Base-by-base conservation (phyloP, 2,797 vertebrate genomes). In the Poeciliopsis gracilis region DNA sequence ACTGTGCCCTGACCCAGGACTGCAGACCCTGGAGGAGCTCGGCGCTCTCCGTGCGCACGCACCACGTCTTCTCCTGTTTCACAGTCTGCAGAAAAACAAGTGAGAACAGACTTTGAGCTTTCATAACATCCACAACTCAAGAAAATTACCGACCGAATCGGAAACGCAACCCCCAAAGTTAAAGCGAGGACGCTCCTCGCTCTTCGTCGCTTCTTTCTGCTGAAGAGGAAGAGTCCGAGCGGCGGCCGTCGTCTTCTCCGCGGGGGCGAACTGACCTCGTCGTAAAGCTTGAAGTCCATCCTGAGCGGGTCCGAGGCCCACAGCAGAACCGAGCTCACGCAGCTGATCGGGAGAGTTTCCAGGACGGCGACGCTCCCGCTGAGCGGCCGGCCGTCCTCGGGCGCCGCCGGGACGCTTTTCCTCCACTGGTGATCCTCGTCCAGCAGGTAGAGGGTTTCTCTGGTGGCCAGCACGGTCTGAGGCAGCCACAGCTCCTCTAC, bases 31-130 rank as follows among this genome's bases (percentile, higher is more conserved):
- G 91, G 67, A 97, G 93, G 55, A 97, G 95, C 88, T 97, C 95
- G 0, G 81, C 81, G 90, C 97, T 95, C 78, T 96, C 96, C 0
- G 96, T 95, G 38, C 92, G 96, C 79, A 99, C 92, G 2, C 95
- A 93, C 98, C 98, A 99, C n/a, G 93, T 96, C 90, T 92, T 97
- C 95, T 99, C 97, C 88, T 97, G 93, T 85, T 97, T 97, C 89
- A 96, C 93, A 7, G 97, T 96, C 98, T 99, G 91, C 25, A 9
- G 71, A 38, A 33, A 55, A 76, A 73, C 75, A 43, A 1, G 23
- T 11, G 2, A 36, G 70, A 74, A 80, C 5, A 55, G 25, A n/a
- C 25, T 55, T 55, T 55, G 53, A 55, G 53, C 25, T 55, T 36
- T 63, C 16, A 36, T 4, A 63, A 36, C 59, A 63, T 36, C 38